Evolutionary conservation across 2,113 vertebrate species (phyloP), one percentile per base, ranked within the genome.

Genomic region (Chloebia gouldiae): DNA sequence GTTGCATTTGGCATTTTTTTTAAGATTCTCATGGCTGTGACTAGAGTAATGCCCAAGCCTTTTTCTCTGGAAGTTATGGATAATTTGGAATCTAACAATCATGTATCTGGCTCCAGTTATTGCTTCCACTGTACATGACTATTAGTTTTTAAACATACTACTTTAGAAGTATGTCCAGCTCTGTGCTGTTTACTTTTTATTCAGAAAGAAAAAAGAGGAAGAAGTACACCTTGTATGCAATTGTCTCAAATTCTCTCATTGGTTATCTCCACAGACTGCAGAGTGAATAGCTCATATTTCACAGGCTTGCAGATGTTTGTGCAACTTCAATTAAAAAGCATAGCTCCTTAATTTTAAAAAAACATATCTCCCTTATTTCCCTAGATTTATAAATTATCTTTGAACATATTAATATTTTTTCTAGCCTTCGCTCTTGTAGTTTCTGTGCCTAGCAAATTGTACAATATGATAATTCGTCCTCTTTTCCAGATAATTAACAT

Each of bases 401-500:
- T 82, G 39, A 95, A 85, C 23, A 42, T 90, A 53, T 8, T 87
- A 3, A 22, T 57, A 42, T 40, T 70, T 6, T 82, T 69, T 86
- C 33, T 54, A 35, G 65, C 27, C 33, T 78, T 90, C 68, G 25
- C 35, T 92, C 10, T 20, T 20, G 6, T 51, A 66, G 39, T n/a
- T 85, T 65, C 39, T 70, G 4, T 78, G 56, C 56, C 78, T 39
- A 31, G 21, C 13, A 94, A 77, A 88, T 53, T 61, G 13, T 80
- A 69, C 24, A 53, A 6, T 65, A 40, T 35, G 28, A 63, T 82
- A 61, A 59, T 76, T 90, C 35, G 80, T 76, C 27, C 4, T 4
- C 35, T 91, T 90, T 95, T 93, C 50, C 59, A 86, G 66, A 56
- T 85, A 33, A 85, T 95, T 95, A 92, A 39, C 37, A 86, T 18